These are phyloP conservation scores for Drosophila colorata DNA, from an alignment of 2,888 invertebrate species.

Conservation along the genomic window DNA sequence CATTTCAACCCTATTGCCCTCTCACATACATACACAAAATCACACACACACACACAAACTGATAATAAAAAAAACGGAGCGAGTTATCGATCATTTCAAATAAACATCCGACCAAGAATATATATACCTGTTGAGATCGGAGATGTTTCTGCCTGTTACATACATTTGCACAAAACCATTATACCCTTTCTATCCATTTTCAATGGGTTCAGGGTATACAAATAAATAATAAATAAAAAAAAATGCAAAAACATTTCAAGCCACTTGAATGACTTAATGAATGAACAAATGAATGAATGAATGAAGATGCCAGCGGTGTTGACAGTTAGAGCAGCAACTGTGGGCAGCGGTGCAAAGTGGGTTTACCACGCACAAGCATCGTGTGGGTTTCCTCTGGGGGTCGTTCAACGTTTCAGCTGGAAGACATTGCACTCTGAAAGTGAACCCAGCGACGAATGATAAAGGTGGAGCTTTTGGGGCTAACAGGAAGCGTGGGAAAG, in stretches of 20 bases:
- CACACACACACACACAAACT: no score
- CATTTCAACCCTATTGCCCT: no score
- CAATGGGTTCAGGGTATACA: no score
- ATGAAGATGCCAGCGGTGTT: slow-evolving; percentile 31
- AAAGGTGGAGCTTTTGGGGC: slow-evolving; percentile 2
- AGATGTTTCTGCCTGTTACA: no score
- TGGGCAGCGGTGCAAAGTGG: slow-evolving; percentile 25
- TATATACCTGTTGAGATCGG: no score
- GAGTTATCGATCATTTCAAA: no score
- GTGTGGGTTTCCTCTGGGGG: slow-evolving; percentile 41
- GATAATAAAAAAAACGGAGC: no score
- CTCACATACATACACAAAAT: no score
- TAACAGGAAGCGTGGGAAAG: slow-evolving; percentile 1
- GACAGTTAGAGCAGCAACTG: slow-evolving; percentile 32
- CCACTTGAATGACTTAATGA: slow-evolving; percentile 66
- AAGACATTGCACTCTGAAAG: slow-evolving; percentile 45
- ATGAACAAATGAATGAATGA: slow-evolving; percentile 44
- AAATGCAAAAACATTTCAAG: slow-evolving; percentile 43
- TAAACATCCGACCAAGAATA: no score
- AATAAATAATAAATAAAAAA: background rate
- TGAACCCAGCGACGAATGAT: slow-evolving; percentile 6
- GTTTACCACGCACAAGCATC: background rate
- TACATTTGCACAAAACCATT: no score
- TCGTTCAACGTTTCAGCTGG: slow-evolving; percentile 56
- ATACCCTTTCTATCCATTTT: no score